Evolutionary conservation across 1,140 invertebrate species (phyloP), one percentile per base, ranked within the genome.

Genomic region (Ips typographus): DNA sequence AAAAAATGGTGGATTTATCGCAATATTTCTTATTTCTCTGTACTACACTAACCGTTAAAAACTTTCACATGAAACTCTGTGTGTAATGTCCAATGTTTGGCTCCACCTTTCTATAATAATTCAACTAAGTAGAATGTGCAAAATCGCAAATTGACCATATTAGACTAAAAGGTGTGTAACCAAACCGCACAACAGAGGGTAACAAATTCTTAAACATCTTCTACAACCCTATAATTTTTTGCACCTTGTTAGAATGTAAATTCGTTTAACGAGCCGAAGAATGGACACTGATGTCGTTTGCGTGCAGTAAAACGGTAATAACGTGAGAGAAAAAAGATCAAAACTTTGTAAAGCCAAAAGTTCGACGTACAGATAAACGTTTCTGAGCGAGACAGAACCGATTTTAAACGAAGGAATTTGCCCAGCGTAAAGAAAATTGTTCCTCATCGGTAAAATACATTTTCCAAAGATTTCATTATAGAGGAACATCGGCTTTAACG

Each of bases 381-480:
- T 56, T 37, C 39, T 56, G 2, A 56, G 22, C 53, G n/a, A 4
- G n/a, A 56, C n/a, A 56, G 7, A 2, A 22, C 3, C 3, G 7
- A 6, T 56, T 22, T 7, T 6, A 56, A 56, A 7, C 38, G 36
- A 7, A 36, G n/a, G n/a, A 40, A 7, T 36, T 37, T 56, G 53
- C 53, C 7, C n/a, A 37, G 3, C 38, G 4, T 7, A 56, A 56
- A 38, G 8, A 36, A 36, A 56, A 56, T 56, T 36, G 37, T 56
- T 36, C 53, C 3, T 39, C 22, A 56, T 36, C 53, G 53, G 8
- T 38, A 7, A 56, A 56, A 36, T 56, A 56, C 22, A 56, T 56
- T 37, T 36, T 56, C 53, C 1, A 6, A 56, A 56, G 56, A 66
- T 66, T 66, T 66, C 58, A 66, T 66, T 66, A 58, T 53, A 43